These are phyloP conservation scores for Prostheceraeus crozeri DNA, from an alignment of 2,888 invertebrate genomes.

Conservation along the genomic window DNA sequence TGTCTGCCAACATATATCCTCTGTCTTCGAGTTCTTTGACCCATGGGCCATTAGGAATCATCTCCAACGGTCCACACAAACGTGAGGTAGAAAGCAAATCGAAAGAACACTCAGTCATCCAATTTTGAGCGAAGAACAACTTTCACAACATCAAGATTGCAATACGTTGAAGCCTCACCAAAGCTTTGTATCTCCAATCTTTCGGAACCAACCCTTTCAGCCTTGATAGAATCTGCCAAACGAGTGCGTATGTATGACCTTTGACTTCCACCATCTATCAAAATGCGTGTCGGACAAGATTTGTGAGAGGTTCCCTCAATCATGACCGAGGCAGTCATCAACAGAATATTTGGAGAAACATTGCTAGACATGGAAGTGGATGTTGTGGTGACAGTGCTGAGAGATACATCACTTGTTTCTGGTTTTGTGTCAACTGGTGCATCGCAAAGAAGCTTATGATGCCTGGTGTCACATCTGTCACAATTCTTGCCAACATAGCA, in stretches of 20 bases:
- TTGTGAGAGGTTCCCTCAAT: background rate
- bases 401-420: too few relatives aligned
- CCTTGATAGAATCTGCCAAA: background rate
- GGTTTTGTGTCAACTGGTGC: too few relatives aligned
- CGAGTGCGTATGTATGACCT: background rate
- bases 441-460: too few relatives aligned
- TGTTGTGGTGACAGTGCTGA: too few relatives aligned
- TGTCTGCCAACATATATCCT: background rate
- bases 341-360: background rate
- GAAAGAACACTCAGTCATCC: background rate
- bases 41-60: constrained; percentile 9
- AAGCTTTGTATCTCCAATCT: constrained; percentile 7
- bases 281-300: background rate
- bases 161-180: background rate
- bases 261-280: constrained; percentile 20
- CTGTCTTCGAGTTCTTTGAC: background rate
- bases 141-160: too few relatives aligned
- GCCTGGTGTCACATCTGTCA: too few relatives aligned
- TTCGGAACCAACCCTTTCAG: background rate
- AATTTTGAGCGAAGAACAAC: background rate
- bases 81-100: constrained; percentile 7
- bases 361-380: too few relatives aligned
- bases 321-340: constrained; percentile 8
- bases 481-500: too few relatives aligned
- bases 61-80: constrained; percentile 6